Evolutionary conservation across 2,797 vertebrate species (phyloP).

Genomic region (Uromys caudimaculatus): DNA sequence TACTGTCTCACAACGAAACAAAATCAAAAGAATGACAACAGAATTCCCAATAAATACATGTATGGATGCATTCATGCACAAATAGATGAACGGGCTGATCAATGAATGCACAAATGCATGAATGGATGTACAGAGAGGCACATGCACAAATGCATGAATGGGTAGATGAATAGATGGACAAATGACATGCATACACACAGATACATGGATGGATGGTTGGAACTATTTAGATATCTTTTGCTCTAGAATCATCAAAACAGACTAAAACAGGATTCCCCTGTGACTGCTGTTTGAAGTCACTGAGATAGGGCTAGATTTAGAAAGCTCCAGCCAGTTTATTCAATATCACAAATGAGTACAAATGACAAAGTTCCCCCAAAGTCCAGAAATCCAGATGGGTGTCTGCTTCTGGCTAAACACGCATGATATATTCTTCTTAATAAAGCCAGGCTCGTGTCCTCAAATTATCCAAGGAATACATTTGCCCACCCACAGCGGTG

Average conservation of each 20-base stretch:
- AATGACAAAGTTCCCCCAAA: constrained; percentile 42
- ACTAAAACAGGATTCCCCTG: neutral
- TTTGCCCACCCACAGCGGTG: constrained; percentile 82
- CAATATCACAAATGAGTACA: constrained; percentile 68
- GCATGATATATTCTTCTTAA: constrained; percentile 83
- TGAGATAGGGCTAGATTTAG: neutral
- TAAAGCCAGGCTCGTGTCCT: constrained; percentile 80
- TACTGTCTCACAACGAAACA: neutral
- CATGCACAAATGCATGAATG: neutral
- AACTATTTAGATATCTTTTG: constrained; percentile 30
- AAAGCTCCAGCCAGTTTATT: neutral
- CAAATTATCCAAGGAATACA: constrained; percentile 85
- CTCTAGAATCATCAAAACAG: neutral
- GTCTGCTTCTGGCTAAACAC: constrained; percentile 70
- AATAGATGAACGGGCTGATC: neutral
- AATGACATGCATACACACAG: neutral
- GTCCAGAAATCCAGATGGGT: constrained; percentile 43
- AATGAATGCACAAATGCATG: neutral
- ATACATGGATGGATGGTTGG: neutral
- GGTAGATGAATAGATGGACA: neutral
- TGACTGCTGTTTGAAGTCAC: neutral
- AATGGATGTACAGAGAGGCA: neutral
- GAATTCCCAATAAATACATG: neutral
- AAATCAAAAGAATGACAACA: neutral
- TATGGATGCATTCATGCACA: neutral